phyloP scores from a whole-genome alignment of 2,797 vertebrate genomes.

The Rhabdomys pumilio region DNA sequence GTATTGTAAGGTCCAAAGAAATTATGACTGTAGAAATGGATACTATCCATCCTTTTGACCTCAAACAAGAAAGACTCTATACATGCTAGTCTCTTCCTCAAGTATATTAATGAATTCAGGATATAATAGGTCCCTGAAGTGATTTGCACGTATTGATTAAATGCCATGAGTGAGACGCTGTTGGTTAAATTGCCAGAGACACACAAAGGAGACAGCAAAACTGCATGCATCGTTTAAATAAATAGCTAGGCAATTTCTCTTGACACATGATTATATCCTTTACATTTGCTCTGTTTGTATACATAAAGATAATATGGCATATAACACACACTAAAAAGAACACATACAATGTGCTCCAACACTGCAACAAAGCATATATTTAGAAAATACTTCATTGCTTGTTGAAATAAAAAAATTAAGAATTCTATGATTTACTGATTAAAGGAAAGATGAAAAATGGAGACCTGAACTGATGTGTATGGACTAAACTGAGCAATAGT shows the following conservation, averaged over 20 bases:
- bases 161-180: constrained; percentile 90
- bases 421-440: neutral
- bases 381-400: neutral
- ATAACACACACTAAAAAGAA: neutral
- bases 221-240: constrained; percentile 84
- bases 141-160: constrained; percentile 95
- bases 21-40: neutral
- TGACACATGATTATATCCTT: constrained; percentile 77
- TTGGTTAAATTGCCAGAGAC: constrained; percentile 87
- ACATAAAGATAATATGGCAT: neutral
- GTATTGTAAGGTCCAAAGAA: neutral
- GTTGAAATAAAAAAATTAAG: neutral
- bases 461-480: neutral
- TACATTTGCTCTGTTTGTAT: constrained; percentile 25
- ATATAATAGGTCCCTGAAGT: constrained; percentile 89
- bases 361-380: accelerated
- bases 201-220: constrained; percentile 85
- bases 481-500: neutral
- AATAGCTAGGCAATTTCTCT: constrained; percentile 83
- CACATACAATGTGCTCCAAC: accelerated
- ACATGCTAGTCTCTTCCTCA: constrained; percentile 87
- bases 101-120: constrained; percentile 90
- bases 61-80: constrained; percentile 87
- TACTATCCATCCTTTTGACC: constrained; percentile 81
- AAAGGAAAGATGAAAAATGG: neutral